These are phyloP conservation scores for Ashinkailepas kermadecensis DNA, from an alignment of 2,888 invertebrate species.

Conservation along the genomic window DNA sequence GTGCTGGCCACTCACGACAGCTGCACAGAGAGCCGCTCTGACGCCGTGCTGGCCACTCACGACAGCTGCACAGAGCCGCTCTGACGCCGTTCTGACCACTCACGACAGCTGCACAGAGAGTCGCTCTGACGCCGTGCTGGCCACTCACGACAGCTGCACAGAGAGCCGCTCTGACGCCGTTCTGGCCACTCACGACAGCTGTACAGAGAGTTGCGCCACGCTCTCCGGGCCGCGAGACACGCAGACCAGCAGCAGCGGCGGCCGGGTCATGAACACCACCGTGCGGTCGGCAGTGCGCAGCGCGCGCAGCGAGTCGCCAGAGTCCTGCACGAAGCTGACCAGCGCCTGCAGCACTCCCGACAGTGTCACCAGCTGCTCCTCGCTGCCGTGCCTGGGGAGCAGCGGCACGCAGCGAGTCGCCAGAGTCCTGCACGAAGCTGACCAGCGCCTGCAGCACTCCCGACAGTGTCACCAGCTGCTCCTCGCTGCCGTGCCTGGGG, in stretches of 20 bases:
- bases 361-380: slow-evolving; percentile 85
- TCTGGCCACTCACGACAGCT: slow-evolving; percentile 63
- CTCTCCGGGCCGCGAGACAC: slow-evolving; percentile 72
- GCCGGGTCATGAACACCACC: slow-evolving; percentile 83
- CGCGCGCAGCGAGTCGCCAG: slow-evolving; percentile 72
- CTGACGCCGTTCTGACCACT: too few relatives aligned
- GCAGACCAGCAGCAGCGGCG: slow-evolving; percentile 83
- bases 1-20: too few relatives aligned
- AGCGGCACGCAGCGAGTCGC: slow-evolving; percentile 33
- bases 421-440: slow-evolving; percentile 69
- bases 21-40: too few relatives aligned
- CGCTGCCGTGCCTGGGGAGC: slow-evolving; percentile 68
- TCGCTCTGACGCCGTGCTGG: too few relatives aligned
- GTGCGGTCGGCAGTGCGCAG: slow-evolving; percentile 77
- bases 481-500: slow-evolving; percentile 83
- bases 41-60: too few relatives aligned
- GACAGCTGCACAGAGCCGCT: too few relatives aligned
- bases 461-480: slow-evolving; percentile 85
- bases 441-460: slow-evolving; percentile 91
- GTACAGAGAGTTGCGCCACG: slow-evolving; percentile 70
- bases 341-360: slow-evolving; percentile 93
- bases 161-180: too few relatives aligned
- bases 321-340: slow-evolving; percentile 78
- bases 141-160: too few relatives aligned
- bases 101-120: too few relatives aligned